A percentile compares a stretch with the other conserved stretches of the same genome.
Conservation (phyloP, 2,888 invertebrate species). For the Eupeodes latifasciatus region DNA sequence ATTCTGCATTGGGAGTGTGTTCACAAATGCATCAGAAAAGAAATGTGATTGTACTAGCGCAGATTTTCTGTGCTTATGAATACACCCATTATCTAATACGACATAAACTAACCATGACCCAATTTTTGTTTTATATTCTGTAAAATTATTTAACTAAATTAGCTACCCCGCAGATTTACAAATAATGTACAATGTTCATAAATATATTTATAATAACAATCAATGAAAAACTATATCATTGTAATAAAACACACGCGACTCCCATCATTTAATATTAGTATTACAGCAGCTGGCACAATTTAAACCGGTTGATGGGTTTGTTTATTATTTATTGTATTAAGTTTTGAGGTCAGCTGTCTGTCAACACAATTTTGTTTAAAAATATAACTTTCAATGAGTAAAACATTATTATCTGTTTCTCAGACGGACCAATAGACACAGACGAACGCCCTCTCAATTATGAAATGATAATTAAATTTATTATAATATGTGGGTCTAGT, state of each 20-base stretch:
- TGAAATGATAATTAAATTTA: neutral
- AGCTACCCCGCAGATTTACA: neutral
- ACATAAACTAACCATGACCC: neutral
- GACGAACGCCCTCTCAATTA: conserved; percentile 1
- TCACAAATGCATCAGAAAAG: no score
- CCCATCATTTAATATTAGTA: neutral
- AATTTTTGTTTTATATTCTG: neutral
- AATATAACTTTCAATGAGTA: conserved; percentile 34
- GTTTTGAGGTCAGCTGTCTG: conserved; percentile 55
- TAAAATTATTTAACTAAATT: neutral
- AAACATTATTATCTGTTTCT: conserved; percentile 35
- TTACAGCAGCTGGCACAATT: conserved; percentile 16
- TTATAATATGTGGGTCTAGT: conserved; percentile 11
- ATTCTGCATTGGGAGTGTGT: no score
- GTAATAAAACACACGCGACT: neutral
- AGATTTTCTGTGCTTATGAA: no score
- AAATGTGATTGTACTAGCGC: no score
- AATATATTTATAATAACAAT: neutral
- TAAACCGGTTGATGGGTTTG: neutral
- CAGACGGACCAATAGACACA: conserved; percentile 3
- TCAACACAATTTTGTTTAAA: conserved; percentile 30
- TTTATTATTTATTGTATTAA: conserved; percentile 10
- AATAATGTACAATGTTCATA: no score
- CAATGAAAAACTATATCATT: neutral
- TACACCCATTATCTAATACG: no score